Evolutionary conservation across 2,888 invertebrate species (phyloP), one percentile per base, ranked within the genome.

Genomic region (Trissonchulus latispiculum): DNA sequence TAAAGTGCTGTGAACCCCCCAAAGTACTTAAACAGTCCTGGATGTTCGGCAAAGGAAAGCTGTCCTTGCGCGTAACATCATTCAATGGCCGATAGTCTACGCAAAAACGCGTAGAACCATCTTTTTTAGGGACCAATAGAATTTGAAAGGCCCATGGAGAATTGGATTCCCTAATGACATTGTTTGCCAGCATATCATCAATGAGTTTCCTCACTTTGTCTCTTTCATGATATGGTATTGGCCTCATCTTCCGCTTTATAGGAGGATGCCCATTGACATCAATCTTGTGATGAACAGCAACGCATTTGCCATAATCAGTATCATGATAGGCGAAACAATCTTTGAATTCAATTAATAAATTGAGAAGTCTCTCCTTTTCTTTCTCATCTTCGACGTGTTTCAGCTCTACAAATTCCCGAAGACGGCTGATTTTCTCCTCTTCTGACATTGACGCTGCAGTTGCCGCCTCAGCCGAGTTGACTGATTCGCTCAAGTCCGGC

Each of bases 1-100:
- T 66, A 36, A 76, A 75, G 61, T 59, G 37, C 3, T 70, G 32
- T n/a, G 72, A 59, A 15, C 48, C 48, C 8, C 8, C 48, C 48
- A 48, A 23, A 48, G 48, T 48, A 23, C 48, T 48, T 15, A 48
- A 23, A 23, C 48, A 48, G 48, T 48, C 48, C 48, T 48, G 48
- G 8, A 62, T 62, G n/a, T 62, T 23, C n/a, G 64, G 64, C 29
- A 62, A 62, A 29, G 64, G 64, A 8, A 23, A 62, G 64, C 64
- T 28, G 29, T 62, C n/a, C 29, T 29, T 62, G 64, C 64, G 64
- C 64, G 64, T 62, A 48, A 48, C 23, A 48, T 48, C 8, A 23
- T 48, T 48, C 8, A 48, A 48, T 15, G 48, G 48, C 8, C 48
- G 48, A 48, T 48, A 48, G 48, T 48, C 48, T 48, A 48, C 48